Conservation (phyloP, 1,140 invertebrate species). For the Lasioglossum baleicum region DNA sequence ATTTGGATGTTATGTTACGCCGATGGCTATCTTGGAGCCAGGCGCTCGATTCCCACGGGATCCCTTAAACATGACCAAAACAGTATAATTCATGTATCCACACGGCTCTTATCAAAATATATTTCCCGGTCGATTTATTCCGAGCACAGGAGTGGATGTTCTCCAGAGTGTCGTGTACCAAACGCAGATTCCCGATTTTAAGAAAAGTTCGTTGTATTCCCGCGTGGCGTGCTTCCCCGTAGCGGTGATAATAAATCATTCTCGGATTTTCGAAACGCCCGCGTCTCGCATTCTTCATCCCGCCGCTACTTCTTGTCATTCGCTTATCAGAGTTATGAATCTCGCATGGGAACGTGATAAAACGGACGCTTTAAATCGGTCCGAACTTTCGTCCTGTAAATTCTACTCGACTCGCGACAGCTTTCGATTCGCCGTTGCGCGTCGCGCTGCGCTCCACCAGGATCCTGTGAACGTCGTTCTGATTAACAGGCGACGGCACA, state of each 20-base stretch:
- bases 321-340: constrained; percentile 39
- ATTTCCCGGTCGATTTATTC: constrained; percentile 49
- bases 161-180: constrained; percentile 50
- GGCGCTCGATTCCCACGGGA: neutral
- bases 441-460: neutral
- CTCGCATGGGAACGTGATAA: constrained; percentile 9
- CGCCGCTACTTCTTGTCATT: constrained; percentile 12
- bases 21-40: neutral
- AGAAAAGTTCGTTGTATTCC: constrained; percentile 47
- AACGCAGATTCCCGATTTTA: constrained; percentile 44
- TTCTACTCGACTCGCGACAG: constrained; percentile 5
- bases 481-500: constrained; percentile 3
- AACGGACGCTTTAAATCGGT: constrained; percentile 20
- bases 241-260: constrained; percentile 44
- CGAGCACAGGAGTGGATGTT: constrained; percentile 14
- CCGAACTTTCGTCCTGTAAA: constrained; percentile 24
- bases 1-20: neutral
- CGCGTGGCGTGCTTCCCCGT: constrained; percentile 34
- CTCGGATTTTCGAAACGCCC: constrained; percentile 26
- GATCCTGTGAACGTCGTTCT: neutral
- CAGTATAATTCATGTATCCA: constrained; percentile 47
- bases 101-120: constrained; percentile 35
- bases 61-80: neutral
- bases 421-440: neutral
- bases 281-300: neutral